phyloP scores from a whole-genome alignment of 2,113 vertebrate species.

The Indicator maculatus region DNA sequence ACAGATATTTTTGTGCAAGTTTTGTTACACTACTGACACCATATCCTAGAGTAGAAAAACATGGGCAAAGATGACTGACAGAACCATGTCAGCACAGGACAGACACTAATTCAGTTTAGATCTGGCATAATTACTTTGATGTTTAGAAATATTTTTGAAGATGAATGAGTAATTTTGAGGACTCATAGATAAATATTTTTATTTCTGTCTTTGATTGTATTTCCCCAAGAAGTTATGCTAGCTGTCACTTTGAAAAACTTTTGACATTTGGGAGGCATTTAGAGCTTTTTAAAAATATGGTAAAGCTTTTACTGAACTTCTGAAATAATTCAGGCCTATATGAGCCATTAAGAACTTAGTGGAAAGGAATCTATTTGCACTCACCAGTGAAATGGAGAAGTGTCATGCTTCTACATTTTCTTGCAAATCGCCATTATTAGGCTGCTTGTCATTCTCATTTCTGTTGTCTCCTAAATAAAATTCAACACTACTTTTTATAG shows the following conservation, averaged over 20 bases:
- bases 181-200: not conserved
- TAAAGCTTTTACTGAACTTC: constrained; percentile 13
- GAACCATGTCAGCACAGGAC: not conserved
- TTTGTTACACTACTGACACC: not conserved
- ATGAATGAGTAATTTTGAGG: not conserved
- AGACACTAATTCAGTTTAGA: not conserved
- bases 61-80: not conserved
- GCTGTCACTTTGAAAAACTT: not conserved
- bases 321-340: not conserved
- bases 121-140: not conserved
- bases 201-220: not conserved
- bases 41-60: not conserved
- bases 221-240: not conserved
- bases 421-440: not conserved
- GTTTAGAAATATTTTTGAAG: not conserved
- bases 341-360: not conserved
- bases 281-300: not conserved
- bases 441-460: not conserved
- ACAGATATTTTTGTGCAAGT: not conserved
- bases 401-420: not conserved
- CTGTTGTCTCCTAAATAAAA: not conserved
- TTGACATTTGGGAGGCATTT: not conserved
- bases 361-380: not conserved
- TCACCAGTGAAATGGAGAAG: not conserved
- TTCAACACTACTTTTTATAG: not conserved